These are phyloP conservation scores for Meloe dianella DNA, from an alignment of 2,888 invertebrate species.

Conservation along the genomic window DNA sequence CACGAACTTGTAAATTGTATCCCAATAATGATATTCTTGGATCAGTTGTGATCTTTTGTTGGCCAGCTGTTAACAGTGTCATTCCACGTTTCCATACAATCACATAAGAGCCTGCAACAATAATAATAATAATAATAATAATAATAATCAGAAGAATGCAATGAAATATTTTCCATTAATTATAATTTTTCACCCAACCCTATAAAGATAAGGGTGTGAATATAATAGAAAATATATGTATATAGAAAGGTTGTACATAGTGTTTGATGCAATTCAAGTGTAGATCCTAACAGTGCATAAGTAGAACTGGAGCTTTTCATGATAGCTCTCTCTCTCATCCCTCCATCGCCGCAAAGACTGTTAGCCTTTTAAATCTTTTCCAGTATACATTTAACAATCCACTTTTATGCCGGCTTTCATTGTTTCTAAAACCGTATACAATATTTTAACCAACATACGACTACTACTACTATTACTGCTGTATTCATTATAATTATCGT, in stretches of 20 bases:
- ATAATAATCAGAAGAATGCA: no score
- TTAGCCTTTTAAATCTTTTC: constrained; percentile 36
- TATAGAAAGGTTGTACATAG: neutral
- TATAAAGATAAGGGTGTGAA: neutral
- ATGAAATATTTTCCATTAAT: neutral
- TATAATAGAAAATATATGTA: neutral
- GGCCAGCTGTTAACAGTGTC: constrained; percentile 62
- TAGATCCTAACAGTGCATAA: constrained; percentile 9
- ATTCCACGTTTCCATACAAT: constrained; percentile 64
- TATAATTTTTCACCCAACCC: neutral
- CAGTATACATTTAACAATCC: constrained; percentile 37
- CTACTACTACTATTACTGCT: neutral
- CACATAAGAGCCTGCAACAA: constrained; percentile 61
- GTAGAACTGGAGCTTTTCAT: constrained; percentile 15
- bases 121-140: constrained; percentile 4
- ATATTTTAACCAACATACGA: constrained; percentile 6
- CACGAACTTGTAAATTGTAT: constrained; percentile 62
- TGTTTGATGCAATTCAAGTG: constrained; percentile 2
- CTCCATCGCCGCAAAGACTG: constrained; percentile 22
- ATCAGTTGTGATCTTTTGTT: constrained; percentile 63
- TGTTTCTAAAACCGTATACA: constrained; percentile 31
- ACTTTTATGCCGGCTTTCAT: constrained; percentile 34
- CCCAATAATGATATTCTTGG: constrained; percentile 61
- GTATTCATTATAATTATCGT: constrained; percentile 27
- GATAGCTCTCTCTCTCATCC: constrained; percentile 18